phyloP scores from a whole-genome alignment of 2,113 vertebrate species.

The Megalops atlanticus region DNA sequence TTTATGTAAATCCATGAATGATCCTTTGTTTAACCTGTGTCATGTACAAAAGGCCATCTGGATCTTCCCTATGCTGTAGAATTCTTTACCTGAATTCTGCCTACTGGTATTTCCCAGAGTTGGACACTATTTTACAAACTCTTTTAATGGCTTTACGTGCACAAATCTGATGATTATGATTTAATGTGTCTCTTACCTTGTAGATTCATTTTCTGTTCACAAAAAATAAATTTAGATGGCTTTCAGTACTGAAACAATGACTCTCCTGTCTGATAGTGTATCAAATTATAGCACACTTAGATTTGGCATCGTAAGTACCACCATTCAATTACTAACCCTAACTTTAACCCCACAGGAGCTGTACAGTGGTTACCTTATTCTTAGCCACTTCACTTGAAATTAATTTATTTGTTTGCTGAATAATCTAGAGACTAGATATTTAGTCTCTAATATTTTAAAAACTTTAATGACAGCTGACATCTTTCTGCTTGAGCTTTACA shows the following conservation, averaged over 20 bases:
- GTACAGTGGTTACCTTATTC: background rate
- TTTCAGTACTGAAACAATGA: too few species aligned
- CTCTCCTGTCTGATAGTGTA: too few species aligned
- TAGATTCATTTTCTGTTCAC: background rate
- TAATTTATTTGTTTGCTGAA: background rate
- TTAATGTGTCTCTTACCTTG: background rate
- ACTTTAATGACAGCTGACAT: background rate
- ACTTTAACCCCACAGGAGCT: background rate
- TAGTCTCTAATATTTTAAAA: background rate
- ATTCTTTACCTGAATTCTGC: too few species aligned
- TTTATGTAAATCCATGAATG: background rate
- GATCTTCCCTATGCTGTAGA: too few species aligned
- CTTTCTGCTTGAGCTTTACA: background rate
- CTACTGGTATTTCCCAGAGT: too few species aligned
- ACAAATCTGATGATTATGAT: too few species aligned
- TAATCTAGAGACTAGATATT: background rate
- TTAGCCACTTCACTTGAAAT: background rate
- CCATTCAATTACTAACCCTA: too few species aligned
- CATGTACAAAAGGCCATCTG: too few species aligned
- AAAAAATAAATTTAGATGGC: background rate
- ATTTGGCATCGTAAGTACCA: background rate
- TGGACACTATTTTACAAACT: too few species aligned
- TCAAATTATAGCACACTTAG: background rate
- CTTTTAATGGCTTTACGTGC: background rate
- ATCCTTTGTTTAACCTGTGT: too few species aligned